Evolutionary conservation across 2,113 vertebrate species (phyloP).

Genomic region (Etheostoma spectabile): DNA sequence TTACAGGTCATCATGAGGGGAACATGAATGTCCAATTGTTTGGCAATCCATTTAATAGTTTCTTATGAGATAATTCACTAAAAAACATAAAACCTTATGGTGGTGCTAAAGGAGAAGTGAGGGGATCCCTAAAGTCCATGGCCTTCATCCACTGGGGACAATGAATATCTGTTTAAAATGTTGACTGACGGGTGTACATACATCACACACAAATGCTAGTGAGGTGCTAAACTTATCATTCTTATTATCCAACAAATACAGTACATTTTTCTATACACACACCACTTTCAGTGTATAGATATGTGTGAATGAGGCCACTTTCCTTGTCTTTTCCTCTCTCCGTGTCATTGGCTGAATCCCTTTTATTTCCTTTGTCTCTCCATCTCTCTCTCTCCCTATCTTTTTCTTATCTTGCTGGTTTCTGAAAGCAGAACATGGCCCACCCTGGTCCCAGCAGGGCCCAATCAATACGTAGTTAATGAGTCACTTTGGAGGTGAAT

Average conservation of each 20-base stretch:
- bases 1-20: neutral
- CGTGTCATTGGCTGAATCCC: constrained; percentile 31
- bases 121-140: neutral
- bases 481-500: constrained; percentile 55
- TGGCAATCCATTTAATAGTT: neutral
- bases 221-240: no score
- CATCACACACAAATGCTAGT: no score
- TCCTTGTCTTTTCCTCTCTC: constrained; percentile 17
- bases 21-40: neutral
- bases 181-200: no score
- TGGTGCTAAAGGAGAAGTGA: neutral
- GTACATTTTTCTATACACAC: no score
- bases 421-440: constrained; percentile 62
- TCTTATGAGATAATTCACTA: neutral
- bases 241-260: no score
- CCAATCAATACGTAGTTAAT: constrained; percentile 66
- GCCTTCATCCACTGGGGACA: neutral
- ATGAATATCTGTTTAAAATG: neutral
- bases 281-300: no score
- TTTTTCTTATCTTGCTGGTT: constrained; percentile 58
- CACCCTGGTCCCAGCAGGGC: constrained; percentile 42
- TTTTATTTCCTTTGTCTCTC: constrained; percentile 47
- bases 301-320: neutral
- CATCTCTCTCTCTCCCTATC: neutral
- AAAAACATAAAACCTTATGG: no score